Base-by-base conservation (phyloP, 2,797 vertebrate species). In the Gallinago stenura region DNA sequence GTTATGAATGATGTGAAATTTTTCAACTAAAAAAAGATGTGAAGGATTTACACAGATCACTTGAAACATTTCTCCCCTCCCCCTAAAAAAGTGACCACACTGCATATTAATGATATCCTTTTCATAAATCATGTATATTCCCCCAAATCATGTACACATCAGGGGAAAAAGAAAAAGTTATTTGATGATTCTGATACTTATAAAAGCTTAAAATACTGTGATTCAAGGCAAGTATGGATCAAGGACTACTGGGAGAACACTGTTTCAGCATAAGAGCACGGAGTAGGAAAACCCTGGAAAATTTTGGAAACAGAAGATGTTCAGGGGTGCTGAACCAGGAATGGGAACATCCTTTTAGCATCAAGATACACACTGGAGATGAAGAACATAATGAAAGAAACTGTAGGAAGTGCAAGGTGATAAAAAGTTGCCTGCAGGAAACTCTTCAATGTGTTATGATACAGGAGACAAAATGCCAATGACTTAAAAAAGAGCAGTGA, bases 21-120 rank as follows among this genome's bases (percentile, higher is more conserved):
- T 71, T 56, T 76, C 79, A 95, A 91, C 62, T 60, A 66, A 93
- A 96, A 95, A 91, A 95, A 92, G 69, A 96, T 94, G 91, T 17
- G 57, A 86, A 70, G 35, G 79, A 82, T 87, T 84, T 92, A 83
- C 64, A 87, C 37, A 95, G 83, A 95, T 53, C 62, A 81, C 60
- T 60, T 28, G 48, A 93, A 69, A 57, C 3, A 13, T 46, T 56
- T 83, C 39, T 54, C 28, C 45, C 8, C 13, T n/a, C 35, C 11
- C 35, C 7, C 11, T 9, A 8, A 13, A 2, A 61, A 89, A 82
- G 65, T 48, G 65, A 61, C 35, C 88, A 95, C 64, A 51, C 53
- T 77, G 56, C 57, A 50, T 90, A 95, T 70, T 90, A 85, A 87
- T 58, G 10, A 77, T 65, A 83, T 33, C 12, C 61, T 70, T 90